phyloP scores from a whole-genome alignment of 2,797 vertebrate genomes.

The Parotocinclus haroldoi region DNA sequence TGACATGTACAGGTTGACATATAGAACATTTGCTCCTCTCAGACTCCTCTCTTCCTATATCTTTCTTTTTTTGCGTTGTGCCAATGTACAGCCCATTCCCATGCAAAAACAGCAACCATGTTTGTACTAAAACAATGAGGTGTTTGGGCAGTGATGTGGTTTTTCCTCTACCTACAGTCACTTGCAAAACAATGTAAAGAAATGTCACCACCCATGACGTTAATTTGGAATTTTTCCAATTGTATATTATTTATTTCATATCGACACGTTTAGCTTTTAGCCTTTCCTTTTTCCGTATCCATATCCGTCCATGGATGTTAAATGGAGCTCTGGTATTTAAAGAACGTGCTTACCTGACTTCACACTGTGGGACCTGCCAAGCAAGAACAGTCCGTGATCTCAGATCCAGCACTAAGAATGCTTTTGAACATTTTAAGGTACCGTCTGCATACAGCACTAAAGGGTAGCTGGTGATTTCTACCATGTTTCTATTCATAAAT shows the following conservation, averaged over 20 bases:
- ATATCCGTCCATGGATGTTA: conserved; percentile 33
- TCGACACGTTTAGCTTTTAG: conserved; percentile 13
- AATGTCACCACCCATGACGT: conserved; percentile 15
- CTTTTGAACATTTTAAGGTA: conserved; percentile 18
- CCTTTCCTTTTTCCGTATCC: background rate
- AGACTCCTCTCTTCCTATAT: conserved; percentile 17
- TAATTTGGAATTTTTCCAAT: conserved; percentile 6
- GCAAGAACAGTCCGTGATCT: conserved; percentile 4
- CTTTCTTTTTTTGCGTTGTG: conserved; percentile 8
- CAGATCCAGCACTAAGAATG: conserved; percentile 23
- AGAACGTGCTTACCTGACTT: background rate
- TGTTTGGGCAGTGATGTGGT: conserved; percentile 29
- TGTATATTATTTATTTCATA: conserved; percentile 45
- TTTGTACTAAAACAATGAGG: conserved; percentile 20
- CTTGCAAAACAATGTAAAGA: conserved; percentile 13
- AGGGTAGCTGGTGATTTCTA: conserved; percentile 3
- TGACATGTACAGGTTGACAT: background rate
- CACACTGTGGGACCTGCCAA: background rate
- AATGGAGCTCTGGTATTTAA: conserved; percentile 9
- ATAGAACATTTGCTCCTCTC: conserved; percentile 12
- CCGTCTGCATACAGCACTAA: conserved; percentile 8
- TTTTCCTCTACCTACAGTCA: conserved; percentile 18
- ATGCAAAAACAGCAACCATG: conserved; percentile 4
- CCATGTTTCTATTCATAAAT: conserved; percentile 3
- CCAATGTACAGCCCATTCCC: background rate